Base-by-base conservation (phyloP, 2,113 vertebrate genomes). In the Bubalus kerabau region DNA sequence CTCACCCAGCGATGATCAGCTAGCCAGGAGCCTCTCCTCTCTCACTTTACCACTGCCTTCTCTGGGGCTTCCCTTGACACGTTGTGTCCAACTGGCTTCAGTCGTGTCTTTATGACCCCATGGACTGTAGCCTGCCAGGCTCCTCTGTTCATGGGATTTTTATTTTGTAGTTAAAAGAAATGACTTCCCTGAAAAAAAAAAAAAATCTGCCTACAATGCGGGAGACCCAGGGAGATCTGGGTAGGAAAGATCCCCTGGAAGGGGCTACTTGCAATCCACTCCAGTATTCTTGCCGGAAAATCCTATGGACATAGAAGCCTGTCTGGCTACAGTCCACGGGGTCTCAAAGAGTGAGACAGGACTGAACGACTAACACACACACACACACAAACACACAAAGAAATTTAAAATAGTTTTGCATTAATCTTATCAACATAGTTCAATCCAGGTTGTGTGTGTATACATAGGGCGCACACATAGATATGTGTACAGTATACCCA, bases 391-490 rank as follows among this genome's bases (percentile, higher is more conserved):
- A 67, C 8, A 36, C n/a, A 71, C 1, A 23, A 30, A 85, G 7
- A 56, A 13, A 84, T 24, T 54, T 84, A 4, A 78, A 90, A 60
- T 50, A n/a, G n/a, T 93, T 87, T 95, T 64, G 12, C 30, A 57
- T 21, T 48, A 24, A 52, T 93, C 12, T 81, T 59, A 93, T 9
- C 89, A 54, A 64, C n/a, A 74, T 1, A 84, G 48, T n/a, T 64
- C 59, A 43, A 6, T 62, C 2, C n/a, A 32, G 23, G 50, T 32
- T 81, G 7, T 30, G 3, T 67, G 26, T 17, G 12, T 50, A 16
- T 60, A 30, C 7, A 28, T 8, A 24, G 0, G 0, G 17, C 4
- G 2, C 4, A 57, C 26, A 26, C 2, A 3, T 16, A 59, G 48
- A 54, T 21, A 50, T 36, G 21, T n/a, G 0, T 90, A 5, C 46